These are phyloP conservation scores for Anableps anableps DNA, from an alignment of 2,797 vertebrate species.

Conservation along the genomic window DNA sequence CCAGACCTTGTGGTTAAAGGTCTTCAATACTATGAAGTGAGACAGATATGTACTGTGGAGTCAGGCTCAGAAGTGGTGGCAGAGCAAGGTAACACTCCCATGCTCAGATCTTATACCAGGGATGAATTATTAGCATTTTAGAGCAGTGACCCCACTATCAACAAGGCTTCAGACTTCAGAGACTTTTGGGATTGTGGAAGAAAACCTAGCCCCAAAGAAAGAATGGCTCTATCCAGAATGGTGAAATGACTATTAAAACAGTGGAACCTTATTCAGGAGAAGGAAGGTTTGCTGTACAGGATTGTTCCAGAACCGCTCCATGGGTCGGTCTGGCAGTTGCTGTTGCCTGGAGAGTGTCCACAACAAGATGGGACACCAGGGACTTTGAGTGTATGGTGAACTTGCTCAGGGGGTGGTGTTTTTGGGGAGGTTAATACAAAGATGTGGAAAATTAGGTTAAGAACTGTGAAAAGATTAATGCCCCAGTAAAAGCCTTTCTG, in stretches of 20 bases:
- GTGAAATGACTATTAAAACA: background rate
- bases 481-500: background rate
- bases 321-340: background rate
- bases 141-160: background rate
- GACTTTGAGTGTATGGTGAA: background rate
- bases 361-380: background rate
- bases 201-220: background rate
- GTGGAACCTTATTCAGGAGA: background rate
- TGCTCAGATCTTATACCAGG: background rate
- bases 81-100: slow-evolving; percentile 1
- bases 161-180: background rate
- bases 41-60: background rate
- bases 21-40: background rate
- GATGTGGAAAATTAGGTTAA: background rate
- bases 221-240: background rate
- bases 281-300: slow-evolving; percentile 1
- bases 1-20: background rate
- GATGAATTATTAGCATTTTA: background rate
- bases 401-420: background rate
- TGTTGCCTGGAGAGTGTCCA: background rate
- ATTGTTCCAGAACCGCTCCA: background rate
- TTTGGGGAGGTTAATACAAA: background rate
- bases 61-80: background rate
- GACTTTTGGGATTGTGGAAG: background rate
- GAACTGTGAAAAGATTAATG: background rate